Evolutionary conservation across 2,113 vertebrate genomes (phyloP).

Genomic region (Sinocyclocheilus anophthalmus): DNA sequence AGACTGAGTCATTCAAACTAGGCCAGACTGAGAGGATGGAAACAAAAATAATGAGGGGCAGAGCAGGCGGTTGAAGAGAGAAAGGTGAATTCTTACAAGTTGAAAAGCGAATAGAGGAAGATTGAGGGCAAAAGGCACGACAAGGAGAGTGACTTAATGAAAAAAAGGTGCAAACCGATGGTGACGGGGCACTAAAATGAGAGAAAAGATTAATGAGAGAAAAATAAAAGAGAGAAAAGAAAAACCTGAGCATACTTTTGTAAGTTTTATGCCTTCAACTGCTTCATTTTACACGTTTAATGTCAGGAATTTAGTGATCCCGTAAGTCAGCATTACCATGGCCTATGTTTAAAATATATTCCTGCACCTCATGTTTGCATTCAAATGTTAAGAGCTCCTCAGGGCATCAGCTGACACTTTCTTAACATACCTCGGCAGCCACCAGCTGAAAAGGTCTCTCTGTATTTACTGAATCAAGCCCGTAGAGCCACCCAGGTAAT

Average conservation of each 20-base stretch:
- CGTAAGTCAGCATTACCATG: not conserved
- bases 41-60: not conserved
- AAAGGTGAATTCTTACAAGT: not conserved
- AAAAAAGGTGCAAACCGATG: not conserved
- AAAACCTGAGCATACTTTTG: not conserved
- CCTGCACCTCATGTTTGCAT: slow-evolving; percentile 14
- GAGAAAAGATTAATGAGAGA: too few relatives aligned
- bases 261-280: not conserved
- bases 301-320: slow-evolving; percentile 7
- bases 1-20: slow-evolving; percentile 23
- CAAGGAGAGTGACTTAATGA: not conserved
- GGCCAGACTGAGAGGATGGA: slow-evolving; percentile 18
- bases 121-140: slow-evolving; percentile 20
- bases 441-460: not conserved
- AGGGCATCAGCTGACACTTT: not conserved
- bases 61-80: not conserved
- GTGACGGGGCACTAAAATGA: not conserved
- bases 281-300: slow-evolving; percentile 14
- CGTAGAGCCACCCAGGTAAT: not conserved
- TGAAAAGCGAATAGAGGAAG: slow-evolving; percentile 19
- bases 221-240: not conserved
- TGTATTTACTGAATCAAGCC: not conserved
- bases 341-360: slow-evolving; percentile 29
- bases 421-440: not conserved
- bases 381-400: slow-evolving; percentile 37